A percentile compares a stretch with the other conserved stretches of the same genome.
These are phyloP conservation scores for Steinernema khuongi DNA, from an alignment of 1,140 invertebrate genomes.

Conservation along the genomic window DNA sequence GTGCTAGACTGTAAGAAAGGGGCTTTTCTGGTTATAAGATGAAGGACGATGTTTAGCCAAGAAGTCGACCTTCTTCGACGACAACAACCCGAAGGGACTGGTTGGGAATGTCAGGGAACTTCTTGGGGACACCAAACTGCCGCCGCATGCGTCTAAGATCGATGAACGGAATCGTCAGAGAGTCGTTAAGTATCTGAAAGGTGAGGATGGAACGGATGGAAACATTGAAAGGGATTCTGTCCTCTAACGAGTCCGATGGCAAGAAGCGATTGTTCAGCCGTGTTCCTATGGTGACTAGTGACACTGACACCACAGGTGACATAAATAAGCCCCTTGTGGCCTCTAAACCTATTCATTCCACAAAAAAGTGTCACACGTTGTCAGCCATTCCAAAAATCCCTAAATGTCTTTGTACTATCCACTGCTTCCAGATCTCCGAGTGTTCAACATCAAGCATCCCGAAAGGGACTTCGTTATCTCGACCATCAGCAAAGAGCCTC, in stretches of 20 bases:
- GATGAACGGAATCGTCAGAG: neutral
- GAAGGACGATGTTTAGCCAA: neutral
- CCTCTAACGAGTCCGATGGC: too few relatives aligned
- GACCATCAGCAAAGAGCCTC: neutral
- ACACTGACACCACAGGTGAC: too few relatives aligned
- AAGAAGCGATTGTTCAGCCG: too few relatives aligned
- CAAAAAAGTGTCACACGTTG: too few relatives aligned
- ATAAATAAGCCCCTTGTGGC: too few relatives aligned
- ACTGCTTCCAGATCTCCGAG: neutral
- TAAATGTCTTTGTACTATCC: too few relatives aligned
- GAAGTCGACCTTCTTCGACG: constrained; percentile 1
- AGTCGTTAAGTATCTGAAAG: too few relatives aligned
- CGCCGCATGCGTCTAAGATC: neutral
- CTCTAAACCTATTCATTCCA: too few relatives aligned
- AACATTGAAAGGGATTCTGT: too few relatives aligned
- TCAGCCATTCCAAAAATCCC: too few relatives aligned
- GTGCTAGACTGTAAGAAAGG: neutral
- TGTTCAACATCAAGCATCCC: neutral
- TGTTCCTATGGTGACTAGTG: too few relatives aligned
- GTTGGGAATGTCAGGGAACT: neutral
- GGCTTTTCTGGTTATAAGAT: neutral
- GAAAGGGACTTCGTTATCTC: neutral
- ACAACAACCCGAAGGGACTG: neutral
- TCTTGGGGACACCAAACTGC: neutral
- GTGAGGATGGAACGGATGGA: too few relatives aligned